Evolutionary conservation across 2,797 vertebrate species (phyloP), one percentile per base, ranked within the genome.

Genomic region (Myoxocephalus aenaeus): DNA sequence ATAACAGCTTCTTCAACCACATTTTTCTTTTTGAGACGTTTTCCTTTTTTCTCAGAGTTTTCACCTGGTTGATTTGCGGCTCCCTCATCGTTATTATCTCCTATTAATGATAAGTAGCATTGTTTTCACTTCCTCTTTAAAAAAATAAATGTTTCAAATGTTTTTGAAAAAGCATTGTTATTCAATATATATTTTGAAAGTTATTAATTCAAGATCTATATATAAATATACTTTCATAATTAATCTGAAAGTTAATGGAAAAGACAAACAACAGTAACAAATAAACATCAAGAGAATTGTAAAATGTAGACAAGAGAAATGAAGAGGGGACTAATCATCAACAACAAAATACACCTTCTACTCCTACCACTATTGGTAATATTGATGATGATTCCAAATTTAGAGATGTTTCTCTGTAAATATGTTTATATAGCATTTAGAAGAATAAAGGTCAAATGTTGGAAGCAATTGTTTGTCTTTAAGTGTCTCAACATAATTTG

Each of bases 21-120:
- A 67, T 68, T 86, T 86, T 72, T 79, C 79, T 81, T 93, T 89
- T 70, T 89, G 44, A 34, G 36, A 65, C 32, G 73, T 73, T 86
- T 88, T 83, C 62, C 77, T 81, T 79, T 89, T 80, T 87, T 80
- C 70, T 58, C 64, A 77, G 82, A 72, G 67, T 84, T 84, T 81
- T 75, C 84, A 63, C 38, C 82, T 81, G 67, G 56, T 79, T 86
- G 65, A 70, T 77, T 76, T 87, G 77, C 67, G 18, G 46, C 81
- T 90, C 73, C 77, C n/a, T 86, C 90, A 77, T 90, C 80, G 82
- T 32, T 70, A 78, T 71, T 73, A 83, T 90, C 85, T 83, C 85
- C 89, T 94, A 91, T 84, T 86, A 82, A 88, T 80, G 32, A 89
- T 85, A 77, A 76, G 80, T 63, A 71, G 53, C 54, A n/a, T n/a